phyloP scores from a whole-genome alignment of 2,113 vertebrate genomes.

The Orycteropus afer region DNA sequence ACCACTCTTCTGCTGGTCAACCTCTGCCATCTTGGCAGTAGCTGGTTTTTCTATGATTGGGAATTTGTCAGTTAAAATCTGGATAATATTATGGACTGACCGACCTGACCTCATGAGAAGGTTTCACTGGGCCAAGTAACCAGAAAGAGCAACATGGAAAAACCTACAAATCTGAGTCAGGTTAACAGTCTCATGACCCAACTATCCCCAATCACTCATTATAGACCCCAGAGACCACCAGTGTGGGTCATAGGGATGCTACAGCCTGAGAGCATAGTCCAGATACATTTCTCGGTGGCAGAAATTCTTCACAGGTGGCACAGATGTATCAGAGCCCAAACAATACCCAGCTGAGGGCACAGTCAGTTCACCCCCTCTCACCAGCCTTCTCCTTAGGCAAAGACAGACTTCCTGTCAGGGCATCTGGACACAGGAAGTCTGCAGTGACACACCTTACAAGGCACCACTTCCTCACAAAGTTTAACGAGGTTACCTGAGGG shows the following conservation, averaged over 20 bases:
- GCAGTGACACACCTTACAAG: neutral
- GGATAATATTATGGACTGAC: neutral
- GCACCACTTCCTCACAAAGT: neutral
- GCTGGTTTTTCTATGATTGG: neutral
- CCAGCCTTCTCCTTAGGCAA: fast-evolving
- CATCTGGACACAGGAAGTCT: neutral
- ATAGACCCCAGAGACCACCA: neutral
- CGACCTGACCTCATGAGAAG: neutral
- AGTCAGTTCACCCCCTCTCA: too few species aligned
- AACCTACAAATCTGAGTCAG: neutral
- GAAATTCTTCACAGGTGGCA: neutral
- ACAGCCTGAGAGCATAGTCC: neutral
- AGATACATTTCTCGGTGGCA: too few species aligned
- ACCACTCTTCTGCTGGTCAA: neutral
- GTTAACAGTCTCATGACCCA: neutral
- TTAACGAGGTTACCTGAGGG: neutral
- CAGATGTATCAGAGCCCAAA: neutral
- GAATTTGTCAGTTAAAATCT: neutral
- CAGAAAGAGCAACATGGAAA: neutral
- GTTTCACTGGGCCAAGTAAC: neutral
- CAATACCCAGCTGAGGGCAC: neutral
- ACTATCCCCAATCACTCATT: neutral
- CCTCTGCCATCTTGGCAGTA: neutral
- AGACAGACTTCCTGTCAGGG: neutral
- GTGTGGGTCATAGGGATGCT: neutral